Conservation (phyloP, 2,888 invertebrate genomes). For the Eristalinus sepulchralis region DNA sequence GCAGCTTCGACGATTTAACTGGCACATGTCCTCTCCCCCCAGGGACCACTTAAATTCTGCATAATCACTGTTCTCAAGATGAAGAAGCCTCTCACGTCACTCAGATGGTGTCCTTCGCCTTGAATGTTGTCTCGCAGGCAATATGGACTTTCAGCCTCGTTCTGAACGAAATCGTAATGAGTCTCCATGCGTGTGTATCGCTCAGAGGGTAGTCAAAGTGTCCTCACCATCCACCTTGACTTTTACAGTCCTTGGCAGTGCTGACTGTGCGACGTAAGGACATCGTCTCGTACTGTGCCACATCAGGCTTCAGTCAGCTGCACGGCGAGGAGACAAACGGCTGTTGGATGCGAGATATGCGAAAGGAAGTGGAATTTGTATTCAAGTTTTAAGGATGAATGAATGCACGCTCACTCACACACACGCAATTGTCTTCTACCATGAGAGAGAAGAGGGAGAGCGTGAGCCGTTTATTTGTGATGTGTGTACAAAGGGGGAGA, state of each 20-base stretch:
- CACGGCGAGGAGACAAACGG: not conserved
- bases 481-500: no score
- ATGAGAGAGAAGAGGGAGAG: not conserved
- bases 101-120: slow-evolving; percentile 26
- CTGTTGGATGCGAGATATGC: slow-evolving; percentile 12
- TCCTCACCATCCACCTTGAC: not conserved
- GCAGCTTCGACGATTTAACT: not conserved
- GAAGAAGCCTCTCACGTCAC: not conserved
- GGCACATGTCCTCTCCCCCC: not conserved
- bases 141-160: not conserved
- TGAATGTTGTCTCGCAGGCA: slow-evolving; percentile 17
- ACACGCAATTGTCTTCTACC: not conserved
- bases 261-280: not conserved
- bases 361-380: slow-evolving; percentile 31
- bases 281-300: not conserved
- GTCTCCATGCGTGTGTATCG: no score
- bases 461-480: not conserved
- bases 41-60: not conserved
- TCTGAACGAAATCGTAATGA: no score
- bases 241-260: slow-evolving; percentile 10
- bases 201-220: slow-evolving; percentile 7
- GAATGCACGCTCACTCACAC: not conserved
- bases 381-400: slow-evolving; percentile 18
- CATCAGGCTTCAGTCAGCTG: not conserved
- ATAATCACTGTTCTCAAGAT: not conserved